phyloP scores from a whole-genome alignment of 2,113 vertebrate genomes.

The Myotis brandtii region DNA sequence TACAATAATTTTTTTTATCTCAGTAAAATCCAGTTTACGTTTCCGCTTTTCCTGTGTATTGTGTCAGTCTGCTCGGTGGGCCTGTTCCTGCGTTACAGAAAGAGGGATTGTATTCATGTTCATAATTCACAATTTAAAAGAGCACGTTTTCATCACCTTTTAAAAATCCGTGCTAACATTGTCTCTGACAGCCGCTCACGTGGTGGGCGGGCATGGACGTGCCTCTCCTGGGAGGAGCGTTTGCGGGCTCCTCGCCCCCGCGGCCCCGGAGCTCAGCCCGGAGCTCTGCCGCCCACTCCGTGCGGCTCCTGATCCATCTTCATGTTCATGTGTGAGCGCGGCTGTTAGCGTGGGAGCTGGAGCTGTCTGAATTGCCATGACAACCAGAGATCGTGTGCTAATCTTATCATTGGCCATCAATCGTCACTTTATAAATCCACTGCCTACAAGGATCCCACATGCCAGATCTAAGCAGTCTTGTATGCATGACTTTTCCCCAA shows the following conservation, averaged over 20 bases:
- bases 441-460: neutral
- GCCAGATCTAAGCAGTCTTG: neutral
- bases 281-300: neutral
- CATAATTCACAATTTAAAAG: neutral
- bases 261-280: neutral
- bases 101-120: neutral
- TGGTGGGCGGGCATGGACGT: neutral
- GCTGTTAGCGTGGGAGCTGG: neutral
- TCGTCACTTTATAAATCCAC: constrained; percentile 16
- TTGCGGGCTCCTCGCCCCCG: neutral
- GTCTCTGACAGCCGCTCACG: neutral
- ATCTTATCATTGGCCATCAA: neutral
- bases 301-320: neutral
- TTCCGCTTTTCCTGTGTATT: neutral
- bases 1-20: neutral
- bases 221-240: neutral
- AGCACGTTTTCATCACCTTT: neutral
- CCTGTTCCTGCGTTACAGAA: neutral
- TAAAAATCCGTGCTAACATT: neutral
- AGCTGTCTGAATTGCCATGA: neutral
- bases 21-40: neutral
- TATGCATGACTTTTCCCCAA: neutral
- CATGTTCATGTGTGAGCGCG: neutral
- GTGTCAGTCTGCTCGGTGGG: neutral
- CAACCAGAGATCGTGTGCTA: constrained; percentile 35